Evolutionary conservation across 2,888 invertebrate genomes (phyloP).

Genomic region (Ichneumoninae sp.): DNA sequence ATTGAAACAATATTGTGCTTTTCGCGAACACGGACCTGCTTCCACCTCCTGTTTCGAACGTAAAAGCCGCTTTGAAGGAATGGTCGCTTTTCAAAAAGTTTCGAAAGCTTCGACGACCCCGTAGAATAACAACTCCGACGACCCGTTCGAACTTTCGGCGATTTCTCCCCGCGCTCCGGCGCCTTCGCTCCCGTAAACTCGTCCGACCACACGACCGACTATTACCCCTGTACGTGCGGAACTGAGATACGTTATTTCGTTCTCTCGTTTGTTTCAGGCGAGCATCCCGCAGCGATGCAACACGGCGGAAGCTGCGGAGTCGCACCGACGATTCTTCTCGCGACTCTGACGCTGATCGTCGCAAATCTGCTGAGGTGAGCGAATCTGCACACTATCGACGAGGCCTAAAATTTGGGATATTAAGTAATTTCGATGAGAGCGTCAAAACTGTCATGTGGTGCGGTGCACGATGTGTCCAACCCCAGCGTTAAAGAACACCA

Average conservation of each 20-base stretch:
- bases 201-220: not conserved
- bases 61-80: too few species aligned
- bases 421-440: constrained; percentile 19
- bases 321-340: constrained; percentile 79
- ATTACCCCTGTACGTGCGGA: constrained; percentile 1
- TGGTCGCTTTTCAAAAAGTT: not conserved
- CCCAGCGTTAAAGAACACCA: constrained; percentile 10
- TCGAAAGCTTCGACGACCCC: not conserved
- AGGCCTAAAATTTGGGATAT: constrained; percentile 63
- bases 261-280: constrained; percentile 86
- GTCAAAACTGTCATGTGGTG: constrained; percentile 43
- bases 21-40: too few species aligned
- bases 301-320: constrained; percentile 81
- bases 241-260: constrained; percentile 27
- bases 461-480: constrained; percentile 12
- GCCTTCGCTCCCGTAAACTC: not conserved
- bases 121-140: not conserved
- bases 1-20: too few species aligned
- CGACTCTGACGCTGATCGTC: constrained; percentile 77
- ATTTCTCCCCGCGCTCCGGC: not conserved
- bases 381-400: constrained; percentile 67
- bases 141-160: not conserved
- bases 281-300: constrained; percentile 95
- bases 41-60: too few species aligned
- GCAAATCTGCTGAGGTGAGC: constrained; percentile 83